Conservation (phyloP, 2,888 invertebrate species). For the Dryomyza anilis region DNA sequence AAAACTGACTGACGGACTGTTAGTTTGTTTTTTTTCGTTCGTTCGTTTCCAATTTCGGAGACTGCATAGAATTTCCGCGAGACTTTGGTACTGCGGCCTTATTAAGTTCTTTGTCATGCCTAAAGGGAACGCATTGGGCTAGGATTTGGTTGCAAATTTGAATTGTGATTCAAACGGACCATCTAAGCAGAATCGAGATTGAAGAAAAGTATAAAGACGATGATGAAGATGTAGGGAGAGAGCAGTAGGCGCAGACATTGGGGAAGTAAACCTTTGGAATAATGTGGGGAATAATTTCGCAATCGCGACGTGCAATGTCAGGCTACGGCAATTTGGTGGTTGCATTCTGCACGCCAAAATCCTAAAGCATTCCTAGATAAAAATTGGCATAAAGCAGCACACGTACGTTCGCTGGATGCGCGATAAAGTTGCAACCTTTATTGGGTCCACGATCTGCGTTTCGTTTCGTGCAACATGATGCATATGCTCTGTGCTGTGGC, state of each 20-base stretch:
- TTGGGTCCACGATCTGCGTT: background rate
- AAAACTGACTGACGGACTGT: background rate
- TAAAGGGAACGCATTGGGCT: constrained; percentile 3
- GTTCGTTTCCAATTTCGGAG: constrained; percentile 10
- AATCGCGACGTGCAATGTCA: background rate
- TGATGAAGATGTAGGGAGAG: background rate
- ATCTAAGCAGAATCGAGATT: background rate
- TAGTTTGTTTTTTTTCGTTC: background rate
- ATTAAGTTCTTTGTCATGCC: constrained; percentile 22
- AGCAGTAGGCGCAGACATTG: background rate
- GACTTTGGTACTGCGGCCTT: constrained; percentile 13
- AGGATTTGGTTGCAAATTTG: background rate
- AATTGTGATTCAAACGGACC: background rate
- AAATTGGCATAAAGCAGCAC: constrained; percentile 7
- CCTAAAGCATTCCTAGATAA: constrained; percentile 7
- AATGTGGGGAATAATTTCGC: constrained; percentile 2
- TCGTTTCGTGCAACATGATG: background rate
- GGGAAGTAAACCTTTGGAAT: too few relatives aligned
- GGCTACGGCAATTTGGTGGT: constrained; percentile 1
- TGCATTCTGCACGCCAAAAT: constrained; percentile 1
- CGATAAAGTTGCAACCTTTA: constrained; percentile 15
- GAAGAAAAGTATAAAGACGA: background rate
- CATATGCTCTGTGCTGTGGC: background rate
- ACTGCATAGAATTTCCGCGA: background rate
- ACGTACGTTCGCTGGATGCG: background rate